Evolutionary conservation across 2,113 vertebrate genomes (phyloP), one percentile per base, ranked within the genome.

Genomic region (Atractosteus spatula): DNA sequence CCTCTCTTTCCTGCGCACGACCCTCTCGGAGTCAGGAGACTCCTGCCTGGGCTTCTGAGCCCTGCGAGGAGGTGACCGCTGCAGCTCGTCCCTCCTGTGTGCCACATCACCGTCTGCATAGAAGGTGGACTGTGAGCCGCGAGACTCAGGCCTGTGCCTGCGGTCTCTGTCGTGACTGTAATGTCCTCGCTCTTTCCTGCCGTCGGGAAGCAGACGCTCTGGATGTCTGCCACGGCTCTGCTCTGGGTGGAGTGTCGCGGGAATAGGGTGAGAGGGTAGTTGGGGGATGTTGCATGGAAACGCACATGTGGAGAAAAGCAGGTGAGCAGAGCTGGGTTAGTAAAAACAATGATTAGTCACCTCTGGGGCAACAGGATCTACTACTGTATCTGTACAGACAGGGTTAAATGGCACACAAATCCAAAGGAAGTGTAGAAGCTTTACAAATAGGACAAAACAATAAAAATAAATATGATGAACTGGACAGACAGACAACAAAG

Each of bases 1-100:
- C 78, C 80, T 89, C 41, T 90, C 91, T 5, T 83, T 92, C 74
- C 56, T 84, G 41, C 78, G 65, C 1, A 71, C 72, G 3, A 78
- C 87, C 77, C 78, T 81, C 16, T 90, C 81, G 55, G 0, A 3
- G 5, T 0, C 1, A 0, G n/a, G 10, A 55, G 4, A 1, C 64
- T 4, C 43, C 10, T 16, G 84, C 77, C 29, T 65, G 62, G 29
- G 57, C 13, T 59, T 2, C 13, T 13, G 12, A 59, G 14, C 57
- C 7, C 57, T 59, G 12, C 4, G 3, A 11, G 57, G 57, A 5
- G 12, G 13, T 1, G 57, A 7, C 73, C 10, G 0, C 70, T 55
- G 57, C 57, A 11, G 5, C 10, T 10, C 5, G 47, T 51, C 47
- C 47, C 2, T 77, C 82, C 41, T 68, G 12, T 3, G 14, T 0